These are phyloP conservation scores for Misgurnus anguillicaudatus DNA, from an alignment of 2,113 vertebrate species.

Conservation along the genomic window DNA sequence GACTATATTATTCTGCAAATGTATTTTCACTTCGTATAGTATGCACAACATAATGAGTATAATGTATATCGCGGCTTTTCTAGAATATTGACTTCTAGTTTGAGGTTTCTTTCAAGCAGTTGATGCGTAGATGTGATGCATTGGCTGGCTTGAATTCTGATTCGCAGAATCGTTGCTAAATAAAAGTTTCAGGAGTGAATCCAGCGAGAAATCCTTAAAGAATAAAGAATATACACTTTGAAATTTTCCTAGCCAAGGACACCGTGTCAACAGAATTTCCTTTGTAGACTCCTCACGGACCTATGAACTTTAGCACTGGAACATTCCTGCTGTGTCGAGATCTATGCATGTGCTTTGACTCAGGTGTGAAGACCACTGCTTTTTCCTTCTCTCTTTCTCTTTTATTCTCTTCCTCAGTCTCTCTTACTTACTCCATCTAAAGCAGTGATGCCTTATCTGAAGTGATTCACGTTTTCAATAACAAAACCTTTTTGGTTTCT, in stretches of 20 bases:
- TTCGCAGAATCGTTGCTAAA: constrained; percentile 18
- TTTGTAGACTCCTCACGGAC: constrained; percentile 32
- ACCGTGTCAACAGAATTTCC: constrained; percentile 8
- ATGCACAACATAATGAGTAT: constrained; percentile 61
- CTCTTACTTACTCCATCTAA: constrained; percentile 52
- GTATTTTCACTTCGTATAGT: constrained; percentile 67
- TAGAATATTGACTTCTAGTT: constrained; percentile 24
- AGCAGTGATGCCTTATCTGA: constrained; percentile 96
- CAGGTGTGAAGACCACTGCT: constrained; percentile 43
- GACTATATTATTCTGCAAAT: constrained; percentile 59
- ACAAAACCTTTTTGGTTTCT: constrained; percentile 45
- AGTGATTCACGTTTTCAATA: constrained; percentile 69
- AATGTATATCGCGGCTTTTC: constrained; percentile 37
- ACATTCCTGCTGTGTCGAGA: constrained; percentile 69
- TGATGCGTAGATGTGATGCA: constrained; percentile 14
- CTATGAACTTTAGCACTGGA: constrained; percentile 46
- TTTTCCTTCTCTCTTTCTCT: neutral
- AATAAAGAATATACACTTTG: constrained; percentile 5
- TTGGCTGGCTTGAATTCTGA: constrained; percentile 16
- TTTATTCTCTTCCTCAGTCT: neutral
- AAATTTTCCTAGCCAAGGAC: constrained; percentile 28
- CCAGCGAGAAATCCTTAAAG: neutral
- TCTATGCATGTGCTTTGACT: constrained; percentile 73
- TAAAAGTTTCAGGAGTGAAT: neutral
- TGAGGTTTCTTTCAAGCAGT: constrained; percentile 19